A percentile compares a stretch with the other conserved stretches of the same genome.
phyloP scores from a whole-genome alignment of 2,888 invertebrate species.

The Bursaphelenchus okinawaensis region DNA sequence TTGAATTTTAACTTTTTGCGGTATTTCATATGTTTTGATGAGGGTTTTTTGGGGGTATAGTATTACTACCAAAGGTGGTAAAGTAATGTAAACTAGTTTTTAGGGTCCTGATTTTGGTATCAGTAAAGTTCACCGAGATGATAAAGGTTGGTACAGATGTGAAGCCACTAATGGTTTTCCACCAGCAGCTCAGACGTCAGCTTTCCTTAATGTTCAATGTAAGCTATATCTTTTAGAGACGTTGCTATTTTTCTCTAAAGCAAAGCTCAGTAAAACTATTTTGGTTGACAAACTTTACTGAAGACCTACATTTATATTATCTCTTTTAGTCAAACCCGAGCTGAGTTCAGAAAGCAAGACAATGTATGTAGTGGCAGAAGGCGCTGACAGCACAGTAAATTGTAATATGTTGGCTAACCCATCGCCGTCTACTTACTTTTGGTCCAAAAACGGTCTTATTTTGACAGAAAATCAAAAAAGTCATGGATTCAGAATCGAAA shows the following conservation, averaged over 20 bases:
- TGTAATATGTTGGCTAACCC: conserved; percentile 55
- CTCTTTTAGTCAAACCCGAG: conserved; percentile 36
- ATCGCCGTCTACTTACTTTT: conserved; percentile 35
- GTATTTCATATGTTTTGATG: too few species aligned
- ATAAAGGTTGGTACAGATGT: conserved; percentile 51
- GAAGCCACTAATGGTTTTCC: conserved; percentile 38
- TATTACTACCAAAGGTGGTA: too few species aligned
- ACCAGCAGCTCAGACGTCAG: conserved; percentile 31
- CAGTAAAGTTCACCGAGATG: conserved; percentile 39
- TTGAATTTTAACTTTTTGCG: too few species aligned
- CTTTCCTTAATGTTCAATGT: conserved; percentile 53
- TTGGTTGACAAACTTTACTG: neutral
- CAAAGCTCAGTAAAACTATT: too few species aligned
- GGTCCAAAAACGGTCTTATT: conserved; percentile 50
- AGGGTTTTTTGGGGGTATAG: too few species aligned
- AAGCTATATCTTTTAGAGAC: conserved; percentile 16
- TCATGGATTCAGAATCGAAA: neutral
- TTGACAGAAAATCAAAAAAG: conserved; percentile 12
- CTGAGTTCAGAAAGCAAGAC: conserved; percentile 31
- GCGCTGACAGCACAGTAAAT: conserved; percentile 28
- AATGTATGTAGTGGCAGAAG: conserved; percentile 37
- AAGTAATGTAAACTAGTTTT: conserved; percentile 23
- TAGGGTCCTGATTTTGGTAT: conserved; percentile 51
- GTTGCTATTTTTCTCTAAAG: neutral
- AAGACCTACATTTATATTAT: neutral